Base-by-base conservation (phyloP, 2,113 vertebrate species). In the Craseonycteris thonglongyai region DNA sequence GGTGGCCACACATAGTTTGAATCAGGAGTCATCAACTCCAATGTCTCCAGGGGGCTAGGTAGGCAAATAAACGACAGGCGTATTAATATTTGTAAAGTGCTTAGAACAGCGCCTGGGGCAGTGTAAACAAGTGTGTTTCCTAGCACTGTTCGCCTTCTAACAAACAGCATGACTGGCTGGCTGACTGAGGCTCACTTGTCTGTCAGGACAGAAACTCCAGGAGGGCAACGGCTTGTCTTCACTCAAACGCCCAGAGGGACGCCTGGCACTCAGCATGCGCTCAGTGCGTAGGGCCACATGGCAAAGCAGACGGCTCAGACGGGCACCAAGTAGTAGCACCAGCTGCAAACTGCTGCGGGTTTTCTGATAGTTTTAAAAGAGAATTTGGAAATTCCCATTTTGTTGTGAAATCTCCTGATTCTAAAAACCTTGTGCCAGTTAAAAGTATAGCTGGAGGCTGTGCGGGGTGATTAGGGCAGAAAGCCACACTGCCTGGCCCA, bases 81-180 rank as follows among this genome's bases (percentile, higher is more conserved):
- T 3, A 5, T 58, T 74, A 40, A 40, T 45, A 51, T 83, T 33
- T 93, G 75, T 7, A 9, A 63, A 68, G 81, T 0, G 3, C n/a
- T 28, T 2, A 78, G 35, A 61, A 49, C 4, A 66, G 68, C 2
- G 0, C n/a, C 11, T 0, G 33, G 11, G 66, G 7, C 35, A 47
- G 38, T n/a, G 61, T n/a, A 16, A 24, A 38, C 12, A n/a, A 9
- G 13, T 14, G 30, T 6, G 3, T 19, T 30, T 54, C 86, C 7
- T 0, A 49, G 79, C 0, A 0, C 33, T 54, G 6, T 18, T 30
- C 0, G 0, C 69, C n/a, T 21, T 40, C 68, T 35, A 2, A 7
- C 0, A 0, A 11, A 1, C 58, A 18, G 56, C 0, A 0, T 7
- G 6, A 45, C 42, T 0, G 11, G 18, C 19, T 12, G 0, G 3